Evolutionary conservation across 2,797 vertebrate genomes (phyloP).

Genomic region (Saxicola maurus): DNA sequence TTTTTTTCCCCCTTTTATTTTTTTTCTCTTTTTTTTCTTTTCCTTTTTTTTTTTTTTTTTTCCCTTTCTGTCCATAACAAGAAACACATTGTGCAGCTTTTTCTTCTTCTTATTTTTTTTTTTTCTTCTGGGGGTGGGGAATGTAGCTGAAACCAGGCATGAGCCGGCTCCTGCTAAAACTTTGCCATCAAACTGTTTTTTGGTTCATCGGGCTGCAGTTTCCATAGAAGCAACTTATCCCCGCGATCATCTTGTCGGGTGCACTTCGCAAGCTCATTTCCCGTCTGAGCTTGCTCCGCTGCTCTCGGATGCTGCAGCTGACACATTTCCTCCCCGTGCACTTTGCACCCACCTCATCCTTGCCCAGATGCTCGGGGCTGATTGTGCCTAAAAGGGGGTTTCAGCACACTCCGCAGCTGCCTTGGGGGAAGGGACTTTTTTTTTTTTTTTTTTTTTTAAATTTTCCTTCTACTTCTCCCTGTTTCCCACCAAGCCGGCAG

Average conservation of each 20-base stretch:
- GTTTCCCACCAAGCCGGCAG: neutral
- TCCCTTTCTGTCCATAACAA: slow-evolving; percentile 49
- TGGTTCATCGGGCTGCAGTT: slow-evolving; percentile 47
- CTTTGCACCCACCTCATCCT: slow-evolving; percentile 39
- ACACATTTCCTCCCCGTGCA: slow-evolving; percentile 51
- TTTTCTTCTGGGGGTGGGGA: slow-evolving; percentile 1
- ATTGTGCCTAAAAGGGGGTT: slow-evolving; percentile 5
- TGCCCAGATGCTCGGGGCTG: slow-evolving; percentile 24
- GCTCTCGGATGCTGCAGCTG: slow-evolving; percentile 61
- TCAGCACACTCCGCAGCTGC: neutral
- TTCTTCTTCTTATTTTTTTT: neutral
- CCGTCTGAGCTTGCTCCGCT: slow-evolving; percentile 28
- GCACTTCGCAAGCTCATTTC: slow-evolving; percentile 55
- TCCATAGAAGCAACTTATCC: slow-evolving; percentile 57
- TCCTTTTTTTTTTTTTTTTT: neutral
- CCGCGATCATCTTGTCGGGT: slow-evolving; percentile 38
- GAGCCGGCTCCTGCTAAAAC: slow-evolving; percentile 34
- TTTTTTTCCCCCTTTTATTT: neutral
- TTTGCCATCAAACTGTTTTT: slow-evolving; percentile 58
- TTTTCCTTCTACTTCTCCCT: neutral
- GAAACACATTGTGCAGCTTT: slow-evolving; percentile 68
- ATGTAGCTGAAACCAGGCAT: slow-evolving; percentile 36
- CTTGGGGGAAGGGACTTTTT: neutral
- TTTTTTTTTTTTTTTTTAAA: too few relatives aligned
- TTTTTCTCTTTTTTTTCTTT: neutral